Evolutionary conservation across 2,797 vertebrate species (phyloP).

Genomic region (Orestias chungarensis): DNA sequence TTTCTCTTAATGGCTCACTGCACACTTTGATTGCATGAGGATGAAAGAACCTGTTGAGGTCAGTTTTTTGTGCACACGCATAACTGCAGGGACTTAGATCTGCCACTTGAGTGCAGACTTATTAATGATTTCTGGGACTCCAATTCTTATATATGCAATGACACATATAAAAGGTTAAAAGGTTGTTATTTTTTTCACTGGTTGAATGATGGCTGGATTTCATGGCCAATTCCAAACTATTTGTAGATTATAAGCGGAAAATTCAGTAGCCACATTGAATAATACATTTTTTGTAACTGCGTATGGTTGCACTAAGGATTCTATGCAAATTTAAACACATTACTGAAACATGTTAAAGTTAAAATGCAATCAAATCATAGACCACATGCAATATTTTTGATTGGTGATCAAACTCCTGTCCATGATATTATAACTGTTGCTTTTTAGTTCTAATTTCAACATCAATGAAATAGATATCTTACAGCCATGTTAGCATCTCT

Average conservation of each 20-base stretch:
- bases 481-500: background rate
- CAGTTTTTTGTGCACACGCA: conserved; percentile 57
- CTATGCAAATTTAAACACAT: background rate
- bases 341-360: background rate
- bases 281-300: conserved; percentile 41
- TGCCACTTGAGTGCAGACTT: conserved; percentile 61
- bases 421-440: background rate
- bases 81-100: conserved; percentile 60
- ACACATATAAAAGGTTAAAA: conserved; percentile 68
- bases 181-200: conserved; percentile 56
- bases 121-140: conserved; percentile 73
- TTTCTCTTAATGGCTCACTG: conserved; percentile 64
- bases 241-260: conserved; percentile 46
- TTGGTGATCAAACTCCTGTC: background rate
- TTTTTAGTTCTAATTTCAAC: conserved; percentile 3
- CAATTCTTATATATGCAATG: conserved; percentile 50
- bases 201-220: conserved; percentile 25
- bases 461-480: background rate
- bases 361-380: conserved; percentile 1
- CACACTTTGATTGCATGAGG: conserved; percentile 79
- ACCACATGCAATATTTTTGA: background rate
- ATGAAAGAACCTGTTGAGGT: conserved; percentile 72
- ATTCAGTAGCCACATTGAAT: conserved; percentile 37
- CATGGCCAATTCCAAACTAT: conserved; percentile 38
- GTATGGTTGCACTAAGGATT: conserved; percentile 15